Conservation (phyloP, 2,113 vertebrate species). For the Rafetus swinhoei region DNA sequence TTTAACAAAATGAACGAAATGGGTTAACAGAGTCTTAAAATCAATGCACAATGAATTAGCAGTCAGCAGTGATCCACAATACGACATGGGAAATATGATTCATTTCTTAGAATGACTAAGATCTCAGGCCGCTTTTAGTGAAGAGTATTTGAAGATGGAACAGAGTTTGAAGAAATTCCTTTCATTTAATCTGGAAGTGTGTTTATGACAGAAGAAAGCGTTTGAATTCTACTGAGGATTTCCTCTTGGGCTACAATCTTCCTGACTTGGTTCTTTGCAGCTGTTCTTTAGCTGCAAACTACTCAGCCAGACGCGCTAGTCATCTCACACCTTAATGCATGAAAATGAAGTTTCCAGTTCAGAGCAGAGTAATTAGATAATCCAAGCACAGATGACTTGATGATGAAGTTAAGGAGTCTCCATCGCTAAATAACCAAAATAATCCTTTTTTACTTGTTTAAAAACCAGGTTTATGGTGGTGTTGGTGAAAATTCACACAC, state of each 20-base stretch:
- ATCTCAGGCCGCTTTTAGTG: slow-evolving; percentile 64
- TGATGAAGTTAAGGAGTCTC: slow-evolving; percentile 53
- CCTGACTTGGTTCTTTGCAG: slow-evolving; percentile 40
- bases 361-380: slow-evolving; percentile 57
- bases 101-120: slow-evolving; percentile 71
- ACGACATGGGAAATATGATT: slow-evolving; percentile 69
- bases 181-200: slow-evolving; percentile 72
- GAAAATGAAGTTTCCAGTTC: slow-evolving; percentile 63
- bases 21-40: slow-evolving; percentile 72
- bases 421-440: slow-evolving; percentile 48
- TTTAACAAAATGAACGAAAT: slow-evolving; percentile 58
- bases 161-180: slow-evolving; percentile 57
- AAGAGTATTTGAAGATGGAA: slow-evolving; percentile 40
- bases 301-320: slow-evolving; percentile 43
- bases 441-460: slow-evolving; percentile 46
- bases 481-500: slow-evolving; percentile 46
- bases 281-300: slow-evolving; percentile 43
- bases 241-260: slow-evolving; percentile 15
- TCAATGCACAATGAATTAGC: slow-evolving; percentile 78
- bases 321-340: slow-evolving; percentile 37
- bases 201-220: slow-evolving; percentile 61
- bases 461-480: slow-evolving; percentile 53
- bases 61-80: slow-evolving; percentile 69
- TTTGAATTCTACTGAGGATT: slow-evolving; percentile 64
- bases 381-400: slow-evolving; percentile 33